Evolutionary conservation across 2,797 vertebrate genomes (phyloP), one percentile per base, ranked within the genome.

Genomic region (Gorsachius magnificus): DNA sequence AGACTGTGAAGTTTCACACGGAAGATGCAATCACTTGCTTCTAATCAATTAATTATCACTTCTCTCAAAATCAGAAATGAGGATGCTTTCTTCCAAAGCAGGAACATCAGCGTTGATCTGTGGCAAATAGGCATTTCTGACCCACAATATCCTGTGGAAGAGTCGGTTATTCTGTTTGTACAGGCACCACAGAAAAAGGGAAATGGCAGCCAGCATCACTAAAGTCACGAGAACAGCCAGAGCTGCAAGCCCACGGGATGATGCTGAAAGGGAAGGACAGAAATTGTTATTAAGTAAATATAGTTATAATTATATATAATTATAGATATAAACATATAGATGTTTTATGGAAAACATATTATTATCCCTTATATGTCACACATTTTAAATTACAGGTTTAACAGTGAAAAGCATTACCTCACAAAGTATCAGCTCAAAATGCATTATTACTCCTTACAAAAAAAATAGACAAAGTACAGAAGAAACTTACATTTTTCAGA

Each of bases 41-140:
- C 53, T 15, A 36, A 76, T 51, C 31, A 54, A 51, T 89, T 98
- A 98, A 88, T 98, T 98, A 18, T 98, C 96, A 51, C 97, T 98
- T 95, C 96, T 96, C 86, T 99, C 99, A 96, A 99, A 97, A 85
- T 99, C 98, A 72, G 98, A 98, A 95, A 99, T 99, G 78, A 99
- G 98, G 87, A 99, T 98, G 41, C 98, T 99, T 96, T 99, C 99
- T 83, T 99, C 99, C 6, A 98, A 97, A 95, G 98, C 96, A 43
- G 97, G 89, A 41, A 97, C 80, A 4, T 98, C 98, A 11, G 98
- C 95, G 76, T 97, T 98, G 36, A 98, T 97, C 74, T 99, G 98
- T 89, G 98, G 97, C 95, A 99, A 98, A 90, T 98, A 99, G 21
- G 97, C 95, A 0, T 97, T 98, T 75, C 98, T 97, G 11, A 98